Percentiles rank a stretch among this genome's conserved stretches.
Conservation (phyloP, 2,113 vertebrate species). For the Lampris megalopsis region DNA sequence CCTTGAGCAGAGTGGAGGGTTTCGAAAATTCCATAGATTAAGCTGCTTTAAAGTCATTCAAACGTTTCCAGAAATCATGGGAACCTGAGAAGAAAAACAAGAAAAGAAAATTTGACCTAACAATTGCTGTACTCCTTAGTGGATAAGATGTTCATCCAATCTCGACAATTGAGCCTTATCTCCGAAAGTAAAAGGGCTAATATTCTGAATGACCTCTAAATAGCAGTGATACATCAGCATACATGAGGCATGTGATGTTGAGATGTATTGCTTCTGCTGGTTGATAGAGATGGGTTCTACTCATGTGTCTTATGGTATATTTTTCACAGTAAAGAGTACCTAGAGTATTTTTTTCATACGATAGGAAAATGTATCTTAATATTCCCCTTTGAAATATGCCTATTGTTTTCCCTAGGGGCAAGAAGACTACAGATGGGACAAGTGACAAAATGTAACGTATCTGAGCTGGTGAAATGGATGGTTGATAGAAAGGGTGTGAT, state of each 20-base stretch:
- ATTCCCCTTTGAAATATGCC: constrained; percentile 70
- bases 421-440: constrained; percentile 74
- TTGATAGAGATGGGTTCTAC: constrained; percentile 3
- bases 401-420: constrained; percentile 69
- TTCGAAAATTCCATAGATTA: constrained; percentile 49
- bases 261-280: constrained; percentile 12
- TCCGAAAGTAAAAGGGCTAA: constrained; percentile 5
- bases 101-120: constrained; percentile 44
- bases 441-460: constrained; percentile 78
- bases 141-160: neutral
- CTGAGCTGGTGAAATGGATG: constrained; percentile 42
- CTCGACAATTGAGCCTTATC: constrained; percentile 9
- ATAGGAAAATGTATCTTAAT: neutral
- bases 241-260: constrained; percentile 4
- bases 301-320: constrained; percentile 19
- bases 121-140: constrained; percentile 12
- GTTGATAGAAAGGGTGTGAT: constrained; percentile 55
- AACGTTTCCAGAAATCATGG: constrained; percentile 51
- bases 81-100: constrained; percentile 30
- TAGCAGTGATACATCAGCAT: neutral
- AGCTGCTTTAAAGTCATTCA: constrained; percentile 65
- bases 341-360: constrained; percentile 5
- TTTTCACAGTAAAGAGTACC: constrained; percentile 32
- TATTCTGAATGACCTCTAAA: constrained; percentile 13
- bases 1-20: constrained; percentile 41